Evolutionary conservation across 2,113 vertebrate genomes (phyloP).

Genomic region (Rhea americana): DNA sequence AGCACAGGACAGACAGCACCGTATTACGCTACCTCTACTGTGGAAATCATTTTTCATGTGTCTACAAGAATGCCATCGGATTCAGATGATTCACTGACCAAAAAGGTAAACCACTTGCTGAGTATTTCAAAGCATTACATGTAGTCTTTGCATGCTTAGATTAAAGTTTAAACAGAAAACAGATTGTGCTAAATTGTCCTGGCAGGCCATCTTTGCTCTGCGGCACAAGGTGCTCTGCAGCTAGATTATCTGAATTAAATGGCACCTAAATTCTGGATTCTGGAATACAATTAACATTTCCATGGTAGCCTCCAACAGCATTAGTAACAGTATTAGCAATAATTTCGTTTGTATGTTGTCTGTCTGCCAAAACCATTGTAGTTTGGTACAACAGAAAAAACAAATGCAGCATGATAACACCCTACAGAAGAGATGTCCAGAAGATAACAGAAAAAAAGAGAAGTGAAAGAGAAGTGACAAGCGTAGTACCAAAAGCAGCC

Average conservation of each 20-base stretch:
- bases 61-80: conserved; percentile 97
- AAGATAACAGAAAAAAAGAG: not conserved
- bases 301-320: conserved; percentile 49
- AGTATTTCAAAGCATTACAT: not conserved
- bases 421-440: not conserved
- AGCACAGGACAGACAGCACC: conserved; percentile 94
- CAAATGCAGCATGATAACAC: conserved; percentile 1
- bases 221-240: not conserved
- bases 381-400: conserved; percentile 34
- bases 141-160: not conserved
- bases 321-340: conserved; percentile 58
- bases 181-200: not conserved
- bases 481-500: not conserved
- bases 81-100: conserved; percentile 93
- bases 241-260: conserved; percentile 36
- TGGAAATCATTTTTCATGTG: conserved; percentile 97
- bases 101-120: conserved; percentile 83
- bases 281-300: conserved; percentile 56
- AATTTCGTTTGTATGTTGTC: conserved; percentile 50
- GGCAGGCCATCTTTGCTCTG: not conserved
- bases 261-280: conserved; percentile 47
- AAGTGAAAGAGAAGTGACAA: not conserved
- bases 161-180: not conserved
- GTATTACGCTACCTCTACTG: conserved; percentile 95
- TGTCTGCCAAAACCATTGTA: conserved; percentile 38